Base-by-base conservation (phyloP, 2,888 invertebrate genomes). In the Noctua janthina region DNA sequence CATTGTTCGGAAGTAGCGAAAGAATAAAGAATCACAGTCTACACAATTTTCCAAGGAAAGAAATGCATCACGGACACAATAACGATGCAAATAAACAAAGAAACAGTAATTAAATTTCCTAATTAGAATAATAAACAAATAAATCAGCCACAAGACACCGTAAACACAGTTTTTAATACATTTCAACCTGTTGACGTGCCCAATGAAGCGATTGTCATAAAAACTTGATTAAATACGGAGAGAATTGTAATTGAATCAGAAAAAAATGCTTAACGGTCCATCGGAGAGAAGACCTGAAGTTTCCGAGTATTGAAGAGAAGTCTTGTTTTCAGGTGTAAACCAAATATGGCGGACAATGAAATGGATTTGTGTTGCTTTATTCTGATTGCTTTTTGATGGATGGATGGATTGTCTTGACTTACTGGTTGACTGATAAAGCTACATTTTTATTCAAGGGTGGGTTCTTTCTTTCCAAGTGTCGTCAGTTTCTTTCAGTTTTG, bases 211-310 rank as follows among this genome's bases (percentile, higher is more conserved):
- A 4, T 0, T 46, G 17, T 54, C 10, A n/a, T 74, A 82, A 85
- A 86, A 88, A 86, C 43, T 0, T 51, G 80, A 87, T 86, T 85
- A 83, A 87, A 85, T 54, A 11, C 86, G 64, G 79, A 74, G 82
- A 88, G 85, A 88, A 87, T 78, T 64, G 75, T 88, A 88, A 90
- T 88, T 86, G 83, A 86, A 84, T 84, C 76, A 76, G 80, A 83
- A 76, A 88, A 90, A 88, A 87, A 64, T 0, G 2, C 0, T 35
- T 1, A 10, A 66, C 73, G 76, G 72, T 86, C 67, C 51, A 71
- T 20, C 64, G 75, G 49, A 56, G 20, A 62, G 51, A 15, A 77
- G 39, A 72, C 23, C 62, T 68, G 54, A 10, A 56, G 79, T 79
- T 84, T 84, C 79, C 54, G 56, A 51, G 62, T 69, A 73, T n/a